Evolutionary conservation across 2,113 vertebrate species (phyloP).

Genomic region (Orycteropus afer): DNA sequence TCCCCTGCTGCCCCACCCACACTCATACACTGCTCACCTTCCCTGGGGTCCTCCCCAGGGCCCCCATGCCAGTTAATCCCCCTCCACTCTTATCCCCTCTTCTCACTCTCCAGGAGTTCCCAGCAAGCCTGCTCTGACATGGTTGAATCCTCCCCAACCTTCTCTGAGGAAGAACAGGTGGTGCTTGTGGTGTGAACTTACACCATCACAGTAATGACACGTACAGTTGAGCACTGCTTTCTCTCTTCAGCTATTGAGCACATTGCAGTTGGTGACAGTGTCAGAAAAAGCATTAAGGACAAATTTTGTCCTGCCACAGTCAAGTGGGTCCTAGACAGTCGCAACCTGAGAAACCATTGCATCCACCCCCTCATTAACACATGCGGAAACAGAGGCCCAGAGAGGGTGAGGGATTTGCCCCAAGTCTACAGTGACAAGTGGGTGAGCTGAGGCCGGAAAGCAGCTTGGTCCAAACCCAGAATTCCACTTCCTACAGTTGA

Average conservation of each 20-base stretch:
- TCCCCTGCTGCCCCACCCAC: rapidly evolving
- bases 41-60: not conserved
- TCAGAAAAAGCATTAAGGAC: not conserved
- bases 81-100: rapidly evolving
- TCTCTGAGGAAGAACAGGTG: rapidly evolving
- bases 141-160: not conserved
- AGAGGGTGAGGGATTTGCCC: not conserved
- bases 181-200: rapidly evolving
- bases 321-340: no score
- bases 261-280: rapidly evolving
- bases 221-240: rapidly evolving
- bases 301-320: not conserved
- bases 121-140: not conserved
- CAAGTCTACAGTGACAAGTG: not conserved
- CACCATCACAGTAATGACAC: rapidly evolving
- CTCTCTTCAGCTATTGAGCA: not conserved
- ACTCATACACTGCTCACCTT: not conserved
- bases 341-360: not conserved
- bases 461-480: rapidly evolving
- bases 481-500: rapidly evolving
- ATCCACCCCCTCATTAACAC: not conserved
- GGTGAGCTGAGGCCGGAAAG: not conserved
- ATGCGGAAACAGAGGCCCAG: not conserved
- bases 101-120: not conserved
- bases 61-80: rapidly evolving